Evolutionary conservation across 2,797 vertebrate species (phyloP).

Genomic region (Platyrinchus mystaceus): DNA sequence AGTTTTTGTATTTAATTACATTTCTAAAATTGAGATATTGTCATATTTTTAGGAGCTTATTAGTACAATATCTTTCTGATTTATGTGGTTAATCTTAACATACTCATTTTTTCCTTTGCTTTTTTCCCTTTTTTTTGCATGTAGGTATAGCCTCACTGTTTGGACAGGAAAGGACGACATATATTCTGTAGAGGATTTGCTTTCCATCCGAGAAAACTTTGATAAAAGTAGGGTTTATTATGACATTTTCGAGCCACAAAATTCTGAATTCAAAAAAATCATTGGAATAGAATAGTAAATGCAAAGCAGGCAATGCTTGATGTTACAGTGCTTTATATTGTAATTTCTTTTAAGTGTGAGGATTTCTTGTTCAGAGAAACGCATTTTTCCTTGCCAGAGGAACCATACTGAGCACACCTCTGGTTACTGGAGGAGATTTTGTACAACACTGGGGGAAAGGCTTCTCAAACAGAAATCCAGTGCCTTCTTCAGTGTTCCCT

Average conservation of each 20-base stretch:
- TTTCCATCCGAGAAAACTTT: constrained; percentile 79
- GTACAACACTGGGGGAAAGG: background rate
- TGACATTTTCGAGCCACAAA: constrained; percentile 84
- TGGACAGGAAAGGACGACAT: constrained; percentile 85
- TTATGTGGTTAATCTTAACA: background rate
- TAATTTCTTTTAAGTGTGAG: background rate
- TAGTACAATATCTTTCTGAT: background rate
- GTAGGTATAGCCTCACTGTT: constrained; percentile 89
- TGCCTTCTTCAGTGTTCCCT: background rate
- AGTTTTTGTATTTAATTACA: background rate
- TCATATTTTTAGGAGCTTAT: background rate
- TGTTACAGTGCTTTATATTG: background rate
- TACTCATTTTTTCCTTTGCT: background rate
- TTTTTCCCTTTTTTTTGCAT: background rate
- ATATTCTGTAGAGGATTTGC: constrained; percentile 81
- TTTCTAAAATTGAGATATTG: background rate
- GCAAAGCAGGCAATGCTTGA: background rate
- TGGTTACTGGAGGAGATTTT: background rate
- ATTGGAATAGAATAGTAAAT: constrained; percentile 39
- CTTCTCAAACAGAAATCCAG: background rate
- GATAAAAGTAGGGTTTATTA: constrained; percentile 86
- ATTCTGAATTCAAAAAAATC: constrained; percentile 74
- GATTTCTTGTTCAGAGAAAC: background rate
- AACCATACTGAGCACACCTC: accelerated
- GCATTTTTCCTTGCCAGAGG: background rate